Conservation (phyloP, 2,113 vertebrate genomes). For the Sitta europaea region DNA sequence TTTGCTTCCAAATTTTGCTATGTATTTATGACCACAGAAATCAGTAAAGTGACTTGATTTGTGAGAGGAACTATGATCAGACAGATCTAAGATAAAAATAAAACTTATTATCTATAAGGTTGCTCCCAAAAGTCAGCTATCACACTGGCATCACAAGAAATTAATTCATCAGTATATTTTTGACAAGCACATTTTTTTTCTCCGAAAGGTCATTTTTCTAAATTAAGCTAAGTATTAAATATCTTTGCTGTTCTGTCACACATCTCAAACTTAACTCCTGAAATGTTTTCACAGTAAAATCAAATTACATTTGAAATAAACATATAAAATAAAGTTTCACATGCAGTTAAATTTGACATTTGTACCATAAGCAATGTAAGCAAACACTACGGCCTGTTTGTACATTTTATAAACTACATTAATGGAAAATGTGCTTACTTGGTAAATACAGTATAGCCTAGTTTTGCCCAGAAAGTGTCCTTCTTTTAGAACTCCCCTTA, state of each 20-base stretch:
- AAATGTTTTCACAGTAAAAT: background rate
- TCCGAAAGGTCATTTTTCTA: slow-evolving; percentile 54
- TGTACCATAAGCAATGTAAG: background rate
- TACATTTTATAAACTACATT: background rate
- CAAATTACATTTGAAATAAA: background rate
- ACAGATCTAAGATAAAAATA: slow-evolving; percentile 42
- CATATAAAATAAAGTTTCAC: background rate
- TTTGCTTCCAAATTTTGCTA: background rate
- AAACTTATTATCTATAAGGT: slow-evolving; percentile 39
- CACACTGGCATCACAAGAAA: slow-evolving; percentile 8
- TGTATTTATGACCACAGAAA: slow-evolving; percentile 9
- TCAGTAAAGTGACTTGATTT: slow-evolving; percentile 9
- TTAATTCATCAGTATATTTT: slow-evolving; percentile 49
- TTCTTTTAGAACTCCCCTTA: background rate
- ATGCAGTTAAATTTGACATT: background rate
- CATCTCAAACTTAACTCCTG: background rate
- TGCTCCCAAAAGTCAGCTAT: slow-evolving; percentile 24
- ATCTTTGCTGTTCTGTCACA: background rate
- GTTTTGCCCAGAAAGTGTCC: background rate
- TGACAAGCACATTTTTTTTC: slow-evolving; percentile 19
- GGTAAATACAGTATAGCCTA: background rate
- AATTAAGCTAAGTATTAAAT: slow-evolving; percentile 50
- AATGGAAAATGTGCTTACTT: background rate
- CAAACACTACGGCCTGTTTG: background rate
- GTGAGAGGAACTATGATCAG: slow-evolving; percentile 11